Percentiles rank a stretch among this genome's conserved stretches.
Evolutionary conservation across 2,797 vertebrate species (phyloP).

Genomic region (Chelmon rostratus): DNA sequence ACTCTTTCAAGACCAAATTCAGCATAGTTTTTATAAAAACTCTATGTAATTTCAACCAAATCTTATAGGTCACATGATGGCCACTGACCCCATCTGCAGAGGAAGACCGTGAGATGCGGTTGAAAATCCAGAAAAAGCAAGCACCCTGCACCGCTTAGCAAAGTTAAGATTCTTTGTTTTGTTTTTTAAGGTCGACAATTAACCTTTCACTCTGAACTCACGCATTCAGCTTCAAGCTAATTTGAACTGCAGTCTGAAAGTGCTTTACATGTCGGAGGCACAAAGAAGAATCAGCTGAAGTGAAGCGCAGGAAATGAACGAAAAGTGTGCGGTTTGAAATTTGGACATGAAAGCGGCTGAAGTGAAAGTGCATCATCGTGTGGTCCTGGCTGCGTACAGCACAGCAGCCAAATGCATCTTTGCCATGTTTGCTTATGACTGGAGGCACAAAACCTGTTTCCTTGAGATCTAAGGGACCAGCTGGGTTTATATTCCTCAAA

Average conservation of each 20-base stretch:
- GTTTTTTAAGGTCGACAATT: not conserved
- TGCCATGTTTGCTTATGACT: slow-evolving; percentile 31
- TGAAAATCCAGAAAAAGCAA: too few species aligned
- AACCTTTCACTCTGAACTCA: not conserved
- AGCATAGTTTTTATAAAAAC: too few species aligned
- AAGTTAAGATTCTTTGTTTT: not conserved
- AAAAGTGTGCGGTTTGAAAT: not conserved
- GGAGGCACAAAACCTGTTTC: slow-evolving; percentile 52
- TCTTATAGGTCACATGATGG: not conserved
- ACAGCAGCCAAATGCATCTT: not conserved
- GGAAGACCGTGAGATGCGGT: not conserved
- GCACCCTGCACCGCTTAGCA: too few species aligned
- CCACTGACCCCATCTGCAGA: not conserved
- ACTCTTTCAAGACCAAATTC: too few species aligned
- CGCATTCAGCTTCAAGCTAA: not conserved
- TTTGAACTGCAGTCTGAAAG: not conserved
- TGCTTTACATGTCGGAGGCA: not conserved
- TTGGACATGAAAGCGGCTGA: not conserved
- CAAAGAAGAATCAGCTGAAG: not conserved
- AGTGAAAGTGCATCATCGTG: not conserved
- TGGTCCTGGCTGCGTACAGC: not conserved
- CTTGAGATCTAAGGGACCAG: slow-evolving; percentile 54
- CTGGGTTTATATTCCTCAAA: slow-evolving; percentile 53
- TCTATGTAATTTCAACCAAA: too few species aligned
- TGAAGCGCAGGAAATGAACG: not conserved